These are phyloP conservation scores for Doris montereyensis DNA, from an alignment of 2,888 invertebrate genomes.

Conservation along the genomic window DNA sequence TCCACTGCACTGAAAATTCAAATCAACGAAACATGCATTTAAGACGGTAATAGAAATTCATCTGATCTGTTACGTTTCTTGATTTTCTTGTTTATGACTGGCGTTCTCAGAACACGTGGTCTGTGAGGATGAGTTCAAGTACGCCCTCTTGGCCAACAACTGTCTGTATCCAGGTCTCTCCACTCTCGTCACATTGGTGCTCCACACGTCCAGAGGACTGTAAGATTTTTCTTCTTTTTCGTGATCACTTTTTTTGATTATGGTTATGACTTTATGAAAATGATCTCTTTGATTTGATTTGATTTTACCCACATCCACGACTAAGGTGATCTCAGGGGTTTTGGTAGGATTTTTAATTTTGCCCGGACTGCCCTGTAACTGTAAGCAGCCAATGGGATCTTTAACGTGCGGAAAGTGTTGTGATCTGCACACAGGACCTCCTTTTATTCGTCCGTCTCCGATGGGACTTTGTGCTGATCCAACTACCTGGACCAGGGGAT, in stretches of 20 bases:
- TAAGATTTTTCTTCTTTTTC: conserved; percentile 76
- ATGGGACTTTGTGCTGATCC: too few relatives aligned
- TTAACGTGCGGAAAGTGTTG: too few relatives aligned
- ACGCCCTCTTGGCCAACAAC: conserved; percentile 97
- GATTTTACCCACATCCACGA: too few relatives aligned
- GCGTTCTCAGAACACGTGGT: conserved; percentile 89
- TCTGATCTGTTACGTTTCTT: background rate
- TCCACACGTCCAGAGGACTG: conserved; percentile 98
- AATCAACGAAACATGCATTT: background rate
- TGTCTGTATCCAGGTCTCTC: conserved; percentile 99
- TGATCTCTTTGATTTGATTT: too few relatives aligned
- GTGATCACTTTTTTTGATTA: conserved; percentile 1
- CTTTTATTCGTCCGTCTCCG: too few relatives aligned
- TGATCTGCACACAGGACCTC: too few relatives aligned
- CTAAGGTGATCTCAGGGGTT: too few relatives aligned
- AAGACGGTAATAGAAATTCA: background rate
- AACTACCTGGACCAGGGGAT: too few relatives aligned
- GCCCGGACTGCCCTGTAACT: too few relatives aligned
- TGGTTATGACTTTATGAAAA: background rate
- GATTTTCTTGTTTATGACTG: background rate
- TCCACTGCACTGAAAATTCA: background rate
- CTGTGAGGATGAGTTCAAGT: conserved; percentile 99
- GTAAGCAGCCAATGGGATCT: too few relatives aligned
- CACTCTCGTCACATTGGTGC: conserved; percentile 92
- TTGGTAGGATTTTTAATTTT: too few relatives aligned